Conservation (phyloP, 2,888 invertebrate species). For the Azorinus chamasolen region DNA sequence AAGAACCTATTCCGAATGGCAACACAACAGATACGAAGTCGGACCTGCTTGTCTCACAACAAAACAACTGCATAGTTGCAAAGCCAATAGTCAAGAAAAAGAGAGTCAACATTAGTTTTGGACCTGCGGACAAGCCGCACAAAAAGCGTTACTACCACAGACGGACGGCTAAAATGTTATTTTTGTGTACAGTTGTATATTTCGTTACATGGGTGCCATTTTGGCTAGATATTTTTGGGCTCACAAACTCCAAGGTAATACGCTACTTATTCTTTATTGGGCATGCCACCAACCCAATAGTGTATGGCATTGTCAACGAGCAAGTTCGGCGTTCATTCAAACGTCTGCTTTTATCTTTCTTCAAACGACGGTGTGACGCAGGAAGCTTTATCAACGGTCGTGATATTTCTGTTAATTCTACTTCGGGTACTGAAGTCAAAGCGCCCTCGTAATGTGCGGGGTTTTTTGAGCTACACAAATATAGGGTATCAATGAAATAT, state of each 20-base stretch:
- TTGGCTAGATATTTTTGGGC: slow-evolving; percentile 78
- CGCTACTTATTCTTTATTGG: slow-evolving; percentile 76
- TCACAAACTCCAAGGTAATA: slow-evolving; percentile 67
- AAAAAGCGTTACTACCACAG: slow-evolving; percentile 59
- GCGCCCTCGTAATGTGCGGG: no score
- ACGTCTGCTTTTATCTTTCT: slow-evolving; percentile 42
- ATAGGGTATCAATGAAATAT: no score
- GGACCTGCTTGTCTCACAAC: background rate
- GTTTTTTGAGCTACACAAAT: no score
- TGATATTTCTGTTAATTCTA: no score
- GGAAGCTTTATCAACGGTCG: no score
- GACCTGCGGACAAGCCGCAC: slow-evolving; percentile 31
- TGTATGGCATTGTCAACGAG: slow-evolving; percentile 77
- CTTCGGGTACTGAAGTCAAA: no score
- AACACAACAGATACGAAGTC: background rate
- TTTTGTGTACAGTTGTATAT: slow-evolving; percentile 77
- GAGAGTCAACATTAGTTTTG: slow-evolving; percentile 8
- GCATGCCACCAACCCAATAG: slow-evolving; percentile 77
- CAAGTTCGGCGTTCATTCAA: slow-evolving; percentile 69
- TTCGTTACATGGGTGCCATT: slow-evolving; percentile 80
- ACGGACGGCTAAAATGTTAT: slow-evolving; percentile 78
- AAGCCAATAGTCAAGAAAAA: background rate
- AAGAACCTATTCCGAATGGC: no score
- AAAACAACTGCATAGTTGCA: background rate
- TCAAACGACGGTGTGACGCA: background rate